A percentile compares a stretch with the other conserved stretches of the same genome.
These are phyloP conservation scores for Drosophila fungiperda DNA, from an alignment of 2,888 invertebrate species.

Conservation along the genomic window DNA sequence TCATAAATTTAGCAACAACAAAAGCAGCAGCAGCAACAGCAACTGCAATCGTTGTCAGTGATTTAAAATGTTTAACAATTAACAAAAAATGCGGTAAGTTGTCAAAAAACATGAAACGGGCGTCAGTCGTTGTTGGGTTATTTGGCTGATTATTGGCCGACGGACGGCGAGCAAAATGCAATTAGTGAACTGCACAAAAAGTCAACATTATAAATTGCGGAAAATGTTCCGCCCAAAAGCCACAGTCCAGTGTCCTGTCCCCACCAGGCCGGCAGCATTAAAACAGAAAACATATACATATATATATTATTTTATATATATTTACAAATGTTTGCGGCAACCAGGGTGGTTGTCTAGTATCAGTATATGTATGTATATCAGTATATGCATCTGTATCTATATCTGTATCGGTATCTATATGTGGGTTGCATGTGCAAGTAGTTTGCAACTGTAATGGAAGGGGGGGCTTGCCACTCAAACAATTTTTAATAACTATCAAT, in stretches of 20 bases:
- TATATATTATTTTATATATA: not conserved
- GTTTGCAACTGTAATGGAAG: conserved; percentile 35
- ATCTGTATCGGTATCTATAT: not conserved
- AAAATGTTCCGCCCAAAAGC: conserved; percentile 16
- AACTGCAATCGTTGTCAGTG: conserved; percentile 50
- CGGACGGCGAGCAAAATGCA: conserved; percentile 62
- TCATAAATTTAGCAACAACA: conserved; percentile 46
- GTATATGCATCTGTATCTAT: conserved; percentile 4
- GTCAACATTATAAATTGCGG: conserved; percentile 52
- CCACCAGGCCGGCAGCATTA: conserved; percentile 8
- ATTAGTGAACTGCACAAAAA: conserved; percentile 56
- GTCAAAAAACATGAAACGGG: conserved; percentile 76
- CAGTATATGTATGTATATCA: conserved; percentile 8
- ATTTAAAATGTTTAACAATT: conserved; percentile 78
- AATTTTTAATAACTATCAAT: conserved; percentile 21
- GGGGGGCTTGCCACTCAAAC: conserved; percentile 29
- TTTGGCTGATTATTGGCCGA: conserved; percentile 24
- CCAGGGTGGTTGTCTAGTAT: conserved; percentile 11
- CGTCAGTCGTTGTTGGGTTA: conserved; percentile 23
- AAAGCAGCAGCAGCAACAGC: conserved; percentile 13
- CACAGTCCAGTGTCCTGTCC: not conserved
- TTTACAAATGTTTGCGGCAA: conserved; percentile 34
- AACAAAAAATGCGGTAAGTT: conserved; percentile 75
- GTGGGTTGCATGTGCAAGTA: not conserved
- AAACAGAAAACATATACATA: conserved; percentile 20